These are phyloP conservation scores for Synanthedon myopaeformis DNA, from an alignment of 2,888 invertebrate species.

Conservation along the genomic window DNA sequence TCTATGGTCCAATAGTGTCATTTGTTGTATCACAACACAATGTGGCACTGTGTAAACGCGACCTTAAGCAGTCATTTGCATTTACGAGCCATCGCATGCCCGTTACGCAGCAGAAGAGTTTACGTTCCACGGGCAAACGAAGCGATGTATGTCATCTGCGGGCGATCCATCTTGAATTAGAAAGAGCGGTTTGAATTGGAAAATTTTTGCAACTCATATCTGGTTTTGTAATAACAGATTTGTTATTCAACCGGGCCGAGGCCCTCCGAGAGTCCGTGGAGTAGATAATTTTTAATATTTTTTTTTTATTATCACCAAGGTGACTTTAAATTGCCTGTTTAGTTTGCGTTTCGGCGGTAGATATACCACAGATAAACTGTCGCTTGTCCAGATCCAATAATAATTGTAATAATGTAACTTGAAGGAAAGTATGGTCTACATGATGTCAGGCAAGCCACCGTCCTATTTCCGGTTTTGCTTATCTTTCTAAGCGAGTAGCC, in stretches of 20 bases:
- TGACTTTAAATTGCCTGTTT: slow-evolving; percentile 25
- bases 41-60: neutral
- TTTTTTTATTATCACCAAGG: slow-evolving; percentile 35
- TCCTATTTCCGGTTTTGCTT: no score
- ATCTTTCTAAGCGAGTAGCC: no score
- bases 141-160: neutral
- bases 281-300: slow-evolving; percentile 22
- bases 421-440: slow-evolving; percentile 53
- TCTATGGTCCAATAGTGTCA: no score
- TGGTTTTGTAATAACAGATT: neutral
- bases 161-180: neutral
- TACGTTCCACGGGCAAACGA: neutral
- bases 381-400: neutral
- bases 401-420: slow-evolving; percentile 25
- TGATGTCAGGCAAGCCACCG: no score
- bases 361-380: neutral
- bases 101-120: neutral
- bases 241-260: slow-evolving; percentile 1
- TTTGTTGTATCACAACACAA: no score
- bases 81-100: neutral
- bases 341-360: no score
- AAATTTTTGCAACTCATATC: neutral
- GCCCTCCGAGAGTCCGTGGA: slow-evolving; percentile 17
- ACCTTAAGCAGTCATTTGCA: slow-evolving; percentile 1
- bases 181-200: neutral